phyloP scores from a whole-genome alignment of 2,113 vertebrate genomes.

The Odontophorus gujanensis region DNA sequence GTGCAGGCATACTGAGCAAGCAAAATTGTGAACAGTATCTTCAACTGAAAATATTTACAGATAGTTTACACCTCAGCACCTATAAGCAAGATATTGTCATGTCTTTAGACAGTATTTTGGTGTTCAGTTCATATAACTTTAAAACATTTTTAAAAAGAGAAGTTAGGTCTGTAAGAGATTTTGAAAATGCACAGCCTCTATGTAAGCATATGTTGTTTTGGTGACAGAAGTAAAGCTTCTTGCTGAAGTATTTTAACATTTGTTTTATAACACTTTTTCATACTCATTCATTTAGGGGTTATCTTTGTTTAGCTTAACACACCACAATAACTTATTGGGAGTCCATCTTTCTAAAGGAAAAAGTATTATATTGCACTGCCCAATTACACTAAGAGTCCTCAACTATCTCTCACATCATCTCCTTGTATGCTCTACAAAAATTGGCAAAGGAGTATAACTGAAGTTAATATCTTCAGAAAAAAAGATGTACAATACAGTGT shows the following conservation, averaged over 20 bases:
- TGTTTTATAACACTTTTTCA: not conserved
- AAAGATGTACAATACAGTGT: not conserved
- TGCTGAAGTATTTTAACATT: not conserved
- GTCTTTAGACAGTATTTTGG: not conserved
- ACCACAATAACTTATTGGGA: not conserved
- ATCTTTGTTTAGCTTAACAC: not conserved
- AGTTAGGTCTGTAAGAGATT: no score
- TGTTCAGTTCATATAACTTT: not conserved
- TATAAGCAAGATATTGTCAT: not conserved
- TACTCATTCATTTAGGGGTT: not conserved
- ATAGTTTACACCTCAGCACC: not conserved
- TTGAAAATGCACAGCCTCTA: no score
- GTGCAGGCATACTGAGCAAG: conserved; percentile 34
- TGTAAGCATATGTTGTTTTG: not conserved
- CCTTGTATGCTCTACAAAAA: not conserved
- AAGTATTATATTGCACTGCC: not conserved
- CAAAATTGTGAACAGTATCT: not conserved
- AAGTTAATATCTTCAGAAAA: not conserved
- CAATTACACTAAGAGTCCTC: not conserved
- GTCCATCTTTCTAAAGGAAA: not conserved
- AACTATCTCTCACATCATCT: not conserved
- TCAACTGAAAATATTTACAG: not conserved
- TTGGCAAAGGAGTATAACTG: not conserved
- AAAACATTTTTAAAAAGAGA: no score
- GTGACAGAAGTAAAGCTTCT: not conserved